Evolutionary conservation across 1,140 invertebrate species (phyloP).

Genomic region (Cotesia typhae): DNA sequence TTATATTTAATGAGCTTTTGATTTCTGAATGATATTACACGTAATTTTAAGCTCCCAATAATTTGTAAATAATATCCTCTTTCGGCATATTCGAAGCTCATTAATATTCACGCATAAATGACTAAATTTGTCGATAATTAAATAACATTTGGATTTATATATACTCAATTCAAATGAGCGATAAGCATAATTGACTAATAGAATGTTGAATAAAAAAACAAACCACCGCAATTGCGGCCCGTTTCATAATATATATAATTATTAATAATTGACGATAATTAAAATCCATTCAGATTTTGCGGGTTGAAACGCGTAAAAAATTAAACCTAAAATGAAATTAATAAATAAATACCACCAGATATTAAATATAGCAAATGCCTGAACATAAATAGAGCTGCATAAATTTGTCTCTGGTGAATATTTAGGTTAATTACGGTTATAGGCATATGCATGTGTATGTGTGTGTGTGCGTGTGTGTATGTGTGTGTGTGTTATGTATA

Average conservation of each 20-base stretch:
- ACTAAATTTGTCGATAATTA: conserved; percentile 7
- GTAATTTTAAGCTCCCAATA: too few relatives aligned
- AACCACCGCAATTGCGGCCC: too few relatives aligned
- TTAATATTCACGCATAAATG: not conserved
- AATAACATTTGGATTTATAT: not conserved
- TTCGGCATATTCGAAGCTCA: not conserved
- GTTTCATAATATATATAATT: not conserved
- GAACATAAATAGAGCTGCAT: conserved; percentile 12
- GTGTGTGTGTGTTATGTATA: too few relatives aligned
- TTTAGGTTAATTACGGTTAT: conserved; percentile 8
- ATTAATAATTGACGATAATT: conserved; percentile 12
- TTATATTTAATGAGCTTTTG: not conserved
- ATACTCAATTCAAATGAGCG: too few relatives aligned
- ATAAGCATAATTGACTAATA: not conserved
- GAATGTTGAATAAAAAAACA: not conserved
- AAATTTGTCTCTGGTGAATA: conserved; percentile 10
- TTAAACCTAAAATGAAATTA: not conserved
- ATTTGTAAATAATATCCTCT: too few relatives aligned
- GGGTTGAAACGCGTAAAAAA: not conserved
- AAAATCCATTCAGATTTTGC: conserved; percentile 1
- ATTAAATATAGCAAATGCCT: conserved; percentile 5
- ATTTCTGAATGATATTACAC: conserved; percentile 10
- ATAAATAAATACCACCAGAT: conserved; percentile 1
- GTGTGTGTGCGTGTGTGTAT: too few relatives aligned
- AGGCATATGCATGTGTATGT: too few relatives aligned